These are phyloP conservation scores for Platichthys stellatus DNA, from an alignment of 2,113 vertebrate genomes.

Conservation along the genomic window DNA sequence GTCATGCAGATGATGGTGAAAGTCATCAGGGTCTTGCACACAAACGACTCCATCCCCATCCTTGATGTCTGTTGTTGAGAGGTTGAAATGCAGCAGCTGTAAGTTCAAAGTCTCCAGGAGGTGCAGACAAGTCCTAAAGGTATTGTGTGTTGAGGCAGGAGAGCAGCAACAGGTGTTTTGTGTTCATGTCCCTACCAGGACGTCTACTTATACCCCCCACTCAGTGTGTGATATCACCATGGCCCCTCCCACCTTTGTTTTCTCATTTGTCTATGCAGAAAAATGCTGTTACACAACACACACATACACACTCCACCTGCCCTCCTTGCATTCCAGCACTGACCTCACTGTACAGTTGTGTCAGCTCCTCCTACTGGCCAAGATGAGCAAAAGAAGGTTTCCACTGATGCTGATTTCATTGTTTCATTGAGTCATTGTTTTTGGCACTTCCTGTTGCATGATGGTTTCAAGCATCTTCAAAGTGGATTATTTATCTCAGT, in stretches of 20 bases:
- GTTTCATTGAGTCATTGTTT: not conserved
- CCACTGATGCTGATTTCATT: not conserved
- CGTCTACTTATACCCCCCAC: conserved; percentile 70
- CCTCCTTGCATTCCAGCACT: conserved; percentile 44
- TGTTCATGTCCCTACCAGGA: conserved; percentile 45
- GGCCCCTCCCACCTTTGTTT: conserved; percentile 38
- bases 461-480: no score
- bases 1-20: conserved; percentile 59
- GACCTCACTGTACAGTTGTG: not conserved
- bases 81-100: not conserved
- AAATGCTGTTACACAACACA: conserved; percentile 48
- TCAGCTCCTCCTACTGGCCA: conserved; percentile 32
- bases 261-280: conserved; percentile 9
- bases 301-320: conserved; percentile 42
- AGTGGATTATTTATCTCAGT: no score
- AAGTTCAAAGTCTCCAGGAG: not conserved
- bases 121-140: not conserved
- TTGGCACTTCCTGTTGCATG: not conserved
- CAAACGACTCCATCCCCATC: conserved; percentile 62
- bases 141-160: conserved; percentile 6
- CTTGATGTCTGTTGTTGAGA: not conserved
- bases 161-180: conserved; percentile 78
- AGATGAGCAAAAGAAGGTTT: not conserved
- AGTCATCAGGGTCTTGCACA: conserved; percentile 54
- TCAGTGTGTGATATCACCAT: not conserved